phyloP scores from a whole-genome alignment of 2,888 invertebrate species.

The Thymelicus sylvestris region DNA sequence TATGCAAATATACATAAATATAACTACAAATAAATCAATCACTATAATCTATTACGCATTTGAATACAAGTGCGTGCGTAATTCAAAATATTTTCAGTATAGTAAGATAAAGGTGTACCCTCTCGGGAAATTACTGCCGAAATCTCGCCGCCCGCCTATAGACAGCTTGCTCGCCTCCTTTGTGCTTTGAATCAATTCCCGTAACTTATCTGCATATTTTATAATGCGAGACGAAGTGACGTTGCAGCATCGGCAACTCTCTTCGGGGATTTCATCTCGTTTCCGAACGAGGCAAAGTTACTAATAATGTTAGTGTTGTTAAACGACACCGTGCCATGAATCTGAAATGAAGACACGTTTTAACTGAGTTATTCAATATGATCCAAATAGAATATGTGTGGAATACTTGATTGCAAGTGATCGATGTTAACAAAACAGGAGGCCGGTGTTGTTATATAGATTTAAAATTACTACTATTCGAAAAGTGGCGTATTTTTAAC shows the following conservation, averaged over 20 bases:
- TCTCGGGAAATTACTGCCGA: constrained; percentile 81
- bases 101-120: constrained; percentile 74
- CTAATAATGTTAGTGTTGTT: constrained; percentile 36
- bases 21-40: no score
- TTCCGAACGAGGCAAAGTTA: constrained; percentile 42
- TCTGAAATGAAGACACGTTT: constrained; percentile 23
- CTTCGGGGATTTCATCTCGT: constrained; percentile 60
- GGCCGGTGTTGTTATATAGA: not conserved
- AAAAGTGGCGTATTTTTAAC: no score
- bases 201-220: constrained; percentile 83
- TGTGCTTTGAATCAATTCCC: constrained; percentile 83
- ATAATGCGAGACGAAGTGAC: constrained; percentile 76
- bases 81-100: constrained; percentile 74
- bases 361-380: constrained; percentile 29
- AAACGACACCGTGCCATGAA: constrained; percentile 25
- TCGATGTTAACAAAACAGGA: constrained; percentile 13
- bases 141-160: constrained; percentile 76
- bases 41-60: constrained; percentile 6
- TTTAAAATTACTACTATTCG: not conserved
- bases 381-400: constrained; percentile 16
- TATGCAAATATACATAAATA: no score
- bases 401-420: constrained; percentile 4
- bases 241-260: constrained; percentile 61
- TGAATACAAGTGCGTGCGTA: constrained; percentile 46
- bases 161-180: constrained; percentile 73